These are phyloP conservation scores for Pogona vitticeps DNA, from an alignment of 2,113 vertebrate genomes.

Conservation along the genomic window DNA sequence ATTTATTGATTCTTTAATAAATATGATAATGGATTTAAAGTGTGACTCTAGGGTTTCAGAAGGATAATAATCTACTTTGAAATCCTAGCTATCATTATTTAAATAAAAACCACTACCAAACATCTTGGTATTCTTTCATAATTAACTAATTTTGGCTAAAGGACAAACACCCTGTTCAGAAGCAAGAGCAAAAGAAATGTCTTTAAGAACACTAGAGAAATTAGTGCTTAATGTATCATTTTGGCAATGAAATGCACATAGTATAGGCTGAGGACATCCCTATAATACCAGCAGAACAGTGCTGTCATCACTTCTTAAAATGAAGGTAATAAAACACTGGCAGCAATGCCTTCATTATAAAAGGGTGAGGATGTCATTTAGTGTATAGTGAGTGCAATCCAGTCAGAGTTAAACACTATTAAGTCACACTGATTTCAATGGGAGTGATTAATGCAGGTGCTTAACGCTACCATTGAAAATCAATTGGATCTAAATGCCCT, in stretches of 20 bases:
- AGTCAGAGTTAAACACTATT: neutral
- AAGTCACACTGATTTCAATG: neutral
- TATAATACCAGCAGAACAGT: constrained; percentile 21
- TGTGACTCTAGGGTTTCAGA: neutral
- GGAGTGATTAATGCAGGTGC: neutral
- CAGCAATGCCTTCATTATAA: constrained; percentile 9
- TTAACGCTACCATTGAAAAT: neutral
- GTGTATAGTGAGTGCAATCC: neutral
- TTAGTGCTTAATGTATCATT: constrained; percentile 18
- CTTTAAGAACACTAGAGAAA: neutral
- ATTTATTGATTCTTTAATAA: neutral
- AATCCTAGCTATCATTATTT: neutral
- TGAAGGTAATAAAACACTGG: constrained; percentile 4
- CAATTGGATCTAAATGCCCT: neutral
- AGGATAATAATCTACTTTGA: neutral
- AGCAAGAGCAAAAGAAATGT: constrained; percentile 13
- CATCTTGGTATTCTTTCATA: neutral
- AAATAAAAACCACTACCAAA: neutral
- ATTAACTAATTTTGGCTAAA: constrained; percentile 17
- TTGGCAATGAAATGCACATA: constrained; percentile 11
- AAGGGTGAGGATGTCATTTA: constrained; percentile 29
- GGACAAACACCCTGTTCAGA: neutral
- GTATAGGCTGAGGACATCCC: constrained; percentile 7
- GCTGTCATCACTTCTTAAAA: constrained; percentile 26
- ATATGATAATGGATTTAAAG: neutral